Evolutionary conservation across 2,888 invertebrate genomes (phyloP).

Genomic region (Macrophya alboannulata): DNA sequence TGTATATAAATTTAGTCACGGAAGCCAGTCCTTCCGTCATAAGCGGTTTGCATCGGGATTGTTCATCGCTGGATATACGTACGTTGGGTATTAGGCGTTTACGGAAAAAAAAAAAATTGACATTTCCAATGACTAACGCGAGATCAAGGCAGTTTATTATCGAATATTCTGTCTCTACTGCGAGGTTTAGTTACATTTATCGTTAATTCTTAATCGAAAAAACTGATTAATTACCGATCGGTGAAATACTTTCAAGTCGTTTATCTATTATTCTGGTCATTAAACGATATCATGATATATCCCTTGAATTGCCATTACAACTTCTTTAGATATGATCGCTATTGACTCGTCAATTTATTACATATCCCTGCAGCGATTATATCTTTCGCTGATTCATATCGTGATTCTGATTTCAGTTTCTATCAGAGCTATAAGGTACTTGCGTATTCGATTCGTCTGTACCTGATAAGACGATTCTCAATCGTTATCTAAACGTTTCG

Average conservation of each 20-base stretch:
- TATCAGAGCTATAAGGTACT: background rate
- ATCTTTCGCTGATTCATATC: background rate
- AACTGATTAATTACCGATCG: background rate
- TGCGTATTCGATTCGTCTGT: background rate
- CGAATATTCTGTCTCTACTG: background rate
- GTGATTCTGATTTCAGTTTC: background rate
- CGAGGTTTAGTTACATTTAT: background rate
- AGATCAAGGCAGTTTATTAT: background rate
- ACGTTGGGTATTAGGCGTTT: background rate
- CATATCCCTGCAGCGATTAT: background rate
- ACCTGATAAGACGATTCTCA: background rate
- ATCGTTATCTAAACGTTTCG: background rate
- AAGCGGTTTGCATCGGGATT: background rate
- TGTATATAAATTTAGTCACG: background rate
- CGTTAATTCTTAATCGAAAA: background rate
- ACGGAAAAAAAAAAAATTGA: too few relatives aligned
- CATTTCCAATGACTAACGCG: background rate
- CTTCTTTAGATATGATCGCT: background rate
- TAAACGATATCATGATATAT: background rate
- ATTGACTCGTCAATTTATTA: background rate
- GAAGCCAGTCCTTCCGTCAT: background rate
- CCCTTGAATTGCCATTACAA: background rate
- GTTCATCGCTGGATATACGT: background rate
- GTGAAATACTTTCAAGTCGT: background rate
- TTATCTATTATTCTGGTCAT: background rate